Evolutionary conservation across 2,888 invertebrate species (phyloP).

Genomic region (Hemithea aestivaria): DNA sequence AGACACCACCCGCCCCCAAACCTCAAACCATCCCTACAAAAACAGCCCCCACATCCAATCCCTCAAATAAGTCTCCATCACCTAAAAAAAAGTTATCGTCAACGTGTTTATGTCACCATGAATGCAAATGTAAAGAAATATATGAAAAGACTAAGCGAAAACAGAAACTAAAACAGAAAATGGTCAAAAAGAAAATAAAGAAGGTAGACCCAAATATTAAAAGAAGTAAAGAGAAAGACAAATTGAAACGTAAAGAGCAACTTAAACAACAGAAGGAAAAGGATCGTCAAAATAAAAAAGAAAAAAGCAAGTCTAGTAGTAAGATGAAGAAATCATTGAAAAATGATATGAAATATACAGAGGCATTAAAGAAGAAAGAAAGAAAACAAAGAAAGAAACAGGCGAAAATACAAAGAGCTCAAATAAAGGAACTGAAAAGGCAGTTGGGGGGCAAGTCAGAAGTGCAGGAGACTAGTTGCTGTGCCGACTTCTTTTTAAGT

Average conservation of each 20-base stretch:
- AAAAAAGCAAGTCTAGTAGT: neutral
- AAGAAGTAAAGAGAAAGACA: neutral
- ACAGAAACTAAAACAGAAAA: conserved; percentile 1
- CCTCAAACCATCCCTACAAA: neutral
- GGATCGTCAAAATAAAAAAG: neutral
- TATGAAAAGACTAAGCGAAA: neutral
- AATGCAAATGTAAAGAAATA: conserved; percentile 6
- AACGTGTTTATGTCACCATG: conserved; percentile 6
- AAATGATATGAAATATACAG: conserved; percentile 19
- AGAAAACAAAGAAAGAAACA: conserved; percentile 21
- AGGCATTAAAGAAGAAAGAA: conserved; percentile 20
- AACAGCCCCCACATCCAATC: no score
- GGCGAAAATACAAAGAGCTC: conserved; percentile 21
- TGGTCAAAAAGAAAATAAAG: conserved; percentile 3
- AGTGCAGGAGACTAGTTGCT: conserved; percentile 31
- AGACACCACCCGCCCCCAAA: no score
- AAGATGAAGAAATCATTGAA: conserved; percentile 12
- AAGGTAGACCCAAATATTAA: conserved; percentile 5
- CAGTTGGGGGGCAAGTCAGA: conserved; percentile 27
- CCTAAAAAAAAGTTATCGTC: neutral
- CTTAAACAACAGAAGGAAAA: conserved; percentile 1
- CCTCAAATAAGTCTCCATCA: no score
- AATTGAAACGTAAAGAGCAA: neutral
- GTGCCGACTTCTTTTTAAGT: conserved; percentile 34
- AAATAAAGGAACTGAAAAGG: conserved; percentile 25